Evolutionary conservation across 2,113 vertebrate genomes (phyloP), one percentile per base, ranked within the genome.

Genomic region (Odocoileus virginianus): DNA sequence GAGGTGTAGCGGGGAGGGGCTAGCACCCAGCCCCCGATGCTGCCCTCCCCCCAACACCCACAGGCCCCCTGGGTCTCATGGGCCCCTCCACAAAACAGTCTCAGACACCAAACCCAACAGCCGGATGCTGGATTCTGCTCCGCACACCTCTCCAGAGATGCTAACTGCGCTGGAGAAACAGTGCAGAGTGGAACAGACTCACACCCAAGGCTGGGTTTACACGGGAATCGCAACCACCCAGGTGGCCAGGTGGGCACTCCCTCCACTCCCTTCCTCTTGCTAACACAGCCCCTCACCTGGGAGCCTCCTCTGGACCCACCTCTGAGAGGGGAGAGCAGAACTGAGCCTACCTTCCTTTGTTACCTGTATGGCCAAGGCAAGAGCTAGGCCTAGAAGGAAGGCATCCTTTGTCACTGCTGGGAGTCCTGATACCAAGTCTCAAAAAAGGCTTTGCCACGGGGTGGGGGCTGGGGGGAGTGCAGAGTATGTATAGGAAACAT

Each of bases 1-100:
- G 13, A 67, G 11, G 87, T 23, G 6, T 3, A 14, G 5, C 0
- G 10, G 61, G 33, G 50, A 90, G 25, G 0, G 0, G 17, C 88
- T 21, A 19, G 50, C 79, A 36, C 45, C 0, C 4, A 2, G 8
- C 74, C 61, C 43, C 14, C 0, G 5, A 74, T 43, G 88, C 84
- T 54, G 19, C 15, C 40, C 9, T 36, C n/a, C 89, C 61, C 61
- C 11, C 71, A 33, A 5, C 21, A 52, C 9, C 52, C 43, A 28
- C 15, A 1, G 91, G 36, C 27, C n/a, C 78, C 88, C 30, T 2
- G 3, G 43, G 43, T 3, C 52, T 27, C 43, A 9, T 2, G 2
- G 5, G n/a, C 54, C 25, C 30, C 55, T 50, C 57, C 43, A 19
- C 0, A 0, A 11, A 28, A 50, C 82, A 27, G 3, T 2, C 55